Conservation (phyloP, 2,888 invertebrate species). For the Graphium colonna region DNA sequence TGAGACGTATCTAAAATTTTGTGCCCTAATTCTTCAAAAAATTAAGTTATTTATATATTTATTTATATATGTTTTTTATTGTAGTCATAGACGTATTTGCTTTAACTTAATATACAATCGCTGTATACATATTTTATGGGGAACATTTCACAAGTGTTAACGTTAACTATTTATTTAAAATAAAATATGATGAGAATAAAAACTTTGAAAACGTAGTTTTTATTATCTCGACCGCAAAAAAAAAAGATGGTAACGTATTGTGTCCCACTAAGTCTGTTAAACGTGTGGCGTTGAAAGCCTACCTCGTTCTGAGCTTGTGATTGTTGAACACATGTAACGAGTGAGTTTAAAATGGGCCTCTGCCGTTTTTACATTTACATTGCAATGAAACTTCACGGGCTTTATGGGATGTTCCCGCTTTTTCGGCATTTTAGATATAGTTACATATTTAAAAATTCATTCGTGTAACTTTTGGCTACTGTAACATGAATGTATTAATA, state of each 20-base stretch:
- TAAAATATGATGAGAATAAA: background rate
- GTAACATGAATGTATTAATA: background rate
- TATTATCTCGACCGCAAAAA: background rate
- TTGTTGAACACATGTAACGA: constrained; percentile 30
- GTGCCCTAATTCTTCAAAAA: no score
- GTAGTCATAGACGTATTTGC: no score
- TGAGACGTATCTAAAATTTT: background rate
- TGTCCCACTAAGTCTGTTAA: background rate
- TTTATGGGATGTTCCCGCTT: background rate
- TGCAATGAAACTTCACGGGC: background rate
- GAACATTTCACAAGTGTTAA: no score
- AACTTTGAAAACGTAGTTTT: background rate
- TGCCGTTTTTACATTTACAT: no score
- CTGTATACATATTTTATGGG: no score
- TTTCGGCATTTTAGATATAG: no score
- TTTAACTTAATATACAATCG: no score
- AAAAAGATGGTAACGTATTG: background rate
- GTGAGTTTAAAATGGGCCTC: constrained; percentile 23
- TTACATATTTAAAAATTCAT: no score
- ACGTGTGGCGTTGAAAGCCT: background rate
- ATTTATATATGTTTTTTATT: no score
- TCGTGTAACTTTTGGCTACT: background rate
- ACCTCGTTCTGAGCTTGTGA: background rate
- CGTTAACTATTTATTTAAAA: background rate
- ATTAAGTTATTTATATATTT: no score